Conservation (phyloP, 2,888 invertebrate species). For the Mimachlamys varia region DNA sequence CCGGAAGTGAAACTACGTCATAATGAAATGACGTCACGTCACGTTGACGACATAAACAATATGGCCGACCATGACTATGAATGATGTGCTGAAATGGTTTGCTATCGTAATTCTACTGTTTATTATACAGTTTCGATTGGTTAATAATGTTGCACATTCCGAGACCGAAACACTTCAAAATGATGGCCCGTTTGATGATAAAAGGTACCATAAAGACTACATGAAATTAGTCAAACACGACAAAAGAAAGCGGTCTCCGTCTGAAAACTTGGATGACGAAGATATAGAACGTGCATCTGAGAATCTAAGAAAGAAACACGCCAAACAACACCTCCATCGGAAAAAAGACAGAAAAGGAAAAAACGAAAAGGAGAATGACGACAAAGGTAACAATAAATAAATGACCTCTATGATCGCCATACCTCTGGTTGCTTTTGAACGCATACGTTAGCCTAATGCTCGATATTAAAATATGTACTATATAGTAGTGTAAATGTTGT, state of each 20-base stretch:
- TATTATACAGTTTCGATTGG: neutral
- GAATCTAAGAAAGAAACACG: neutral
- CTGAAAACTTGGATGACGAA: neutral
- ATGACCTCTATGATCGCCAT: too few species aligned
- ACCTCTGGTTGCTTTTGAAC: too few species aligned
- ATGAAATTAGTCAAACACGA: neutral
- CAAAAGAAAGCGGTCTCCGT: neutral
- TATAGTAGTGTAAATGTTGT: too few species aligned
- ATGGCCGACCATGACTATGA: conserved; percentile 5
- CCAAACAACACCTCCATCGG: neutral
- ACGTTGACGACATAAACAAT: conserved; percentile 17
- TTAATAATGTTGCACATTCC: neutral
- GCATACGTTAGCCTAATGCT: too few species aligned
- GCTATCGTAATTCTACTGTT: neutral
- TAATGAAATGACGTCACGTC: neutral
- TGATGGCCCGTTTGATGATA: neutral
- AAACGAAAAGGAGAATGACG: neutral
- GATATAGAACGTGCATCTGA: neutral
- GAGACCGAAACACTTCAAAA: neutral
- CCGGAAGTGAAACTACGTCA: conserved; percentile 14
- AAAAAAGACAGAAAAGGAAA: neutral
- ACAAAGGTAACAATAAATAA: neutral
- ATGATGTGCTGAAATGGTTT: neutral
- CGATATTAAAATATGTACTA: too few species aligned
- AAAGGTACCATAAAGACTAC: neutral